Percentiles rank a stretch among this genome's conserved stretches.
Evolutionary conservation across 2,888 invertebrate genomes (phyloP).

Genomic region (Cotesia congregata): DNA sequence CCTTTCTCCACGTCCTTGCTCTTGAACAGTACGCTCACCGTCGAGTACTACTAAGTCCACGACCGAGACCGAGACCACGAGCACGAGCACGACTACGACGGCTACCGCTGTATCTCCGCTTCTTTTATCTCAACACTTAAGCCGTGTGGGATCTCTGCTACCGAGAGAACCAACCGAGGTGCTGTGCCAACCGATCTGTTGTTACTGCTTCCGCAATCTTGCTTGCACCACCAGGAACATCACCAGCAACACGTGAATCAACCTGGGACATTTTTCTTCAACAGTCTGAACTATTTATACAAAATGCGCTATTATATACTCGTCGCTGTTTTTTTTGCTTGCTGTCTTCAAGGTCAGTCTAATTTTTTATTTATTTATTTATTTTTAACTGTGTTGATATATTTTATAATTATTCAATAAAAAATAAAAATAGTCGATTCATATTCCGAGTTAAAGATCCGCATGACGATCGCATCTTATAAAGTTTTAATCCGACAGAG

Average conservation of each 20-base stretch:
- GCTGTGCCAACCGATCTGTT: conserved; percentile 34
- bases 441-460: background rate
- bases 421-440: background rate
- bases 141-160: background rate
- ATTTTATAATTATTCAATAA: background rate
- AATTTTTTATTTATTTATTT: conserved; percentile 9
- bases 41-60: background rate
- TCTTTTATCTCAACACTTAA: background rate
- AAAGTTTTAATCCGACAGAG: conserved; percentile 1
- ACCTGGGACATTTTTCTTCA: background rate
- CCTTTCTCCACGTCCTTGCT: conserved; percentile 48
- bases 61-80: background rate
- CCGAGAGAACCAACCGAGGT: background rate
- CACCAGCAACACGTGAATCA: conserved; percentile 35
- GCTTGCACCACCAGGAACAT: conserved; percentile 43
- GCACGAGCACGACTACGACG: background rate
- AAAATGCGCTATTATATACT: conserved; percentile 64
- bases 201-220: conserved; percentile 37
- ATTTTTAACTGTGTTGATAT: conserved; percentile 17
- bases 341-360: conserved; percentile 63
- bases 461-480: background rate
- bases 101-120: background rate
- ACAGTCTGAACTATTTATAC: conserved; percentile 9
- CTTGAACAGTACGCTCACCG: conserved; percentile 14
- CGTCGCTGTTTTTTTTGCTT: conserved; percentile 61